Base-by-base conservation (phyloP, 2,888 invertebrate genomes). In the Eilema sororculum region DNA sequence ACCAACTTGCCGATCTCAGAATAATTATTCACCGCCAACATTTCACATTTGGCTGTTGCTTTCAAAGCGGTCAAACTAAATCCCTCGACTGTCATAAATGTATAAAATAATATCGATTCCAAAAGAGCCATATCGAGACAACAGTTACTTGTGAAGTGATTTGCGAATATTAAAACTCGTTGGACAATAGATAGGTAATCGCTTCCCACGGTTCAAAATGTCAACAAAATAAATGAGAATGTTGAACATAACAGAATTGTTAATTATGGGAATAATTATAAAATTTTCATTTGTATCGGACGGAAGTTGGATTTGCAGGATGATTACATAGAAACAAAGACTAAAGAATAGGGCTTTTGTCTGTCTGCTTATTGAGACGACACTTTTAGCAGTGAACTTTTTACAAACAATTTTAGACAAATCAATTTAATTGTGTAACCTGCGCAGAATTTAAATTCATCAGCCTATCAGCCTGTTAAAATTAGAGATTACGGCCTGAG, bases 1-100 rank as follows among this genome's bases (percentile, higher is more conserved):
- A 90, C 65, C 0, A 93, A 84, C 62, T 88, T 67, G 0, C 92
- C 90, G 0, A 84, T 77, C 33, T 91, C 90, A 64, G 93, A 93
- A 67, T 84, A 89, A 1, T 93, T 90, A 1, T 90, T 78, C 25
- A 80, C 85, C 0, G 81, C 77, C 41, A 92, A 74, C 33, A 80
- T 85, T 2, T 71, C 64, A 46, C 93, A 93, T 13, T 72, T 71
- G 3, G 80, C 79, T 9, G 73, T 74, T 30, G 58, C 41, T 3
- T 37, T 67, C 28, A 46, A 16, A 20, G 46, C n/a, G 0, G 24
- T 46, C 24, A 58, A 33, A 59, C 33, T n/a, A 1, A 63, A 52
- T 24, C 33, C 24, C 22, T 59, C 20, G 0, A 56, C 25, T n/a
- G 70, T n/a, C 22, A 71, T 56, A n/a, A 69, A 37, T 28, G 73